phyloP scores from a whole-genome alignment of 2,797 vertebrate genomes.

The Mormyrops boulengeri region DNA sequence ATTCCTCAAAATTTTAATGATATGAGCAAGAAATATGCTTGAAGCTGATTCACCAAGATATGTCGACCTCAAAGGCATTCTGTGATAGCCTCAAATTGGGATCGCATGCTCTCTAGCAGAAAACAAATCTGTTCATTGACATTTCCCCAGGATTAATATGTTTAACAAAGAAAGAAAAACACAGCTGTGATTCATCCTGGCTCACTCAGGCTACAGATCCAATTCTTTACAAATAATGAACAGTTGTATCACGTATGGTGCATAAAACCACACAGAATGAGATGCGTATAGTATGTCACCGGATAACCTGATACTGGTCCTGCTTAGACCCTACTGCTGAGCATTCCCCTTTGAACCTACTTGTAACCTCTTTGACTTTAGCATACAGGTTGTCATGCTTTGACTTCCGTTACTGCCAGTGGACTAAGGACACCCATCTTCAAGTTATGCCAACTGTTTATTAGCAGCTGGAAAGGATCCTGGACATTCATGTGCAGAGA shows the following conservation, averaged over 20 bases:
- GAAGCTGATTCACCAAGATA: constrained; percentile 12
- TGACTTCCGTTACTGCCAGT: background rate
- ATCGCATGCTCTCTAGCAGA: constrained; percentile 4
- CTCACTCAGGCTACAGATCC: background rate
- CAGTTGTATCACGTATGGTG: background rate
- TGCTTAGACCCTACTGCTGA: background rate
- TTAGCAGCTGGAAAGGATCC: background rate
- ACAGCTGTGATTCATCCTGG: constrained; percentile 4
- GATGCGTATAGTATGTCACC: background rate
- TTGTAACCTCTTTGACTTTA: background rate
- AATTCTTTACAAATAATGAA: background rate
- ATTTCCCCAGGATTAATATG: background rate
- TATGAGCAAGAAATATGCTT: background rate
- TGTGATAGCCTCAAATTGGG: constrained; percentile 12
- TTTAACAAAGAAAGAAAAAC: background rate
- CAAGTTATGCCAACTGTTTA: background rate
- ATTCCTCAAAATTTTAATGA: background rate
- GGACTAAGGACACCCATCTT: background rate
- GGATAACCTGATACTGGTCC: background rate
- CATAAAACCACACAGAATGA: background rate
- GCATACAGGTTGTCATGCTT: background rate
- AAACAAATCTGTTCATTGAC: constrained; percentile 12
- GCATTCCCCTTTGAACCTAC: background rate
- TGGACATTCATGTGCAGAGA: background rate
- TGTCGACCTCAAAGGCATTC: constrained; percentile 2